Evolutionary conservation across 1,140 invertebrate genomes (phyloP).

Genomic region (Branchinecta lynchi): DNA sequence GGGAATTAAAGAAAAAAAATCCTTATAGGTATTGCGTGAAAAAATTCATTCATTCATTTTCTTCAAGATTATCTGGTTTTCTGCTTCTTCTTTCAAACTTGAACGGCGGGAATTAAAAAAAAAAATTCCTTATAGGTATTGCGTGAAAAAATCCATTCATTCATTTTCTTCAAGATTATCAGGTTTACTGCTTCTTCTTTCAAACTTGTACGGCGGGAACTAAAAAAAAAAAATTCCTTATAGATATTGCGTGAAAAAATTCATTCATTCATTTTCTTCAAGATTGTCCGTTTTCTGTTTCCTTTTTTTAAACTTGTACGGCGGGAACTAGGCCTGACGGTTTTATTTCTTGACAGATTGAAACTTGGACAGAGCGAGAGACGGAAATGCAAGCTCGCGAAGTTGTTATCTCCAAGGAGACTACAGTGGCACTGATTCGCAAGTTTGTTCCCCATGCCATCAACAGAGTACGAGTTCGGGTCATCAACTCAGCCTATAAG

Average conservation of each 20-base stretch:
- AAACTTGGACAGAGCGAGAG: conserved; percentile 75
- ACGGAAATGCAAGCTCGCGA: conserved; percentile 55
- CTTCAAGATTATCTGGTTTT: conserved; percentile 19
- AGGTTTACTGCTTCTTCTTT: conserved; percentile 17
- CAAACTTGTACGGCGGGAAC: no score
- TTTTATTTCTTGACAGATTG: conserved; percentile 39
- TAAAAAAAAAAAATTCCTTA: no score
- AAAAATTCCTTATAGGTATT: neutral
- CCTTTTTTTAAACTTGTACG: no score
- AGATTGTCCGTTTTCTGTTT: conserved; percentile 18
- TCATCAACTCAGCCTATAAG: conserved; percentile 73
- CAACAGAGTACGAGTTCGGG: conserved; percentile 75
- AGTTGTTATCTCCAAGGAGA: conserved; percentile 56
- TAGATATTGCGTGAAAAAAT: neutral
- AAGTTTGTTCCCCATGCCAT: conserved; percentile 77
- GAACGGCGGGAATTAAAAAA: no score
- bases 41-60: neutral
- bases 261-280: conserved; percentile 9
- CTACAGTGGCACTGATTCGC: conserved; percentile 52
- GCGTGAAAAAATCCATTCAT: neutral
- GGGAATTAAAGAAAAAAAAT: no score
- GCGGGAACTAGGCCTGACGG: no score
- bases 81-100: no score
- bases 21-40: neutral
- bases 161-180: conserved; percentile 13